Base-by-base conservation (phyloP, 2,888 invertebrate genomes). In the Prenolepis imparis region DNA sequence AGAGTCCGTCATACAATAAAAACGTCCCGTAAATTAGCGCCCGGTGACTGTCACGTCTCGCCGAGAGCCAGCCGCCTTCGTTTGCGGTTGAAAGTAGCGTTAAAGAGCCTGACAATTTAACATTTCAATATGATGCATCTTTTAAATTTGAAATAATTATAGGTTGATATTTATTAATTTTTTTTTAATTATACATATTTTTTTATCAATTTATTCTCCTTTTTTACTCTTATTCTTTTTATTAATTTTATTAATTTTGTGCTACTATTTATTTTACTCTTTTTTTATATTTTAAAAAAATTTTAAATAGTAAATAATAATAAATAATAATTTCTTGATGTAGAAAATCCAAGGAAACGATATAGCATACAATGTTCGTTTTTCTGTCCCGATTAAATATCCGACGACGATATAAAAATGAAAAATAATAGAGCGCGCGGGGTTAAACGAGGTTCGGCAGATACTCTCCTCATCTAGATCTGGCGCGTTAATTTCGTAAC, bases 401-500 rank as follows among this genome's bases (percentile, higher is more conserved):
- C 24, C n/a, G 70, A 9, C 41, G 75, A 48, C 39, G 84, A 39
- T 15, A 67, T 63, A 81, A 85, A 85, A 67, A 82, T 67, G 70
- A 77, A 80, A 85, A 84, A 82, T 83, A 85, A 83, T 74, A 75
- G 36, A 82, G 18, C 70, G 18, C 63, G 24, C 59, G 48, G 57
- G 83, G 83, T 78, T 83, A 83, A 85, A 83, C 64, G 83, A 83
- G 77, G 67, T 44, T 66, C 32, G 12, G 32, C 48, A 32, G 32
- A 28, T 77, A 36, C 36, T 63, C 72, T 61, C 81, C 41, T 66
- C 82, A 80, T 80, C 78, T 84, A 73, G 68, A 73, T 67, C 83
- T 66, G 83, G 52, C 68, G 82, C 87, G 89, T 91, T 91, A 89
- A 92, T 92, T 92, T 91, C 91, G 92, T 88, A 93, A 91, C 91